Base-by-base conservation (phyloP, 2,888 invertebrate species). In the Tachina lurida region DNA sequence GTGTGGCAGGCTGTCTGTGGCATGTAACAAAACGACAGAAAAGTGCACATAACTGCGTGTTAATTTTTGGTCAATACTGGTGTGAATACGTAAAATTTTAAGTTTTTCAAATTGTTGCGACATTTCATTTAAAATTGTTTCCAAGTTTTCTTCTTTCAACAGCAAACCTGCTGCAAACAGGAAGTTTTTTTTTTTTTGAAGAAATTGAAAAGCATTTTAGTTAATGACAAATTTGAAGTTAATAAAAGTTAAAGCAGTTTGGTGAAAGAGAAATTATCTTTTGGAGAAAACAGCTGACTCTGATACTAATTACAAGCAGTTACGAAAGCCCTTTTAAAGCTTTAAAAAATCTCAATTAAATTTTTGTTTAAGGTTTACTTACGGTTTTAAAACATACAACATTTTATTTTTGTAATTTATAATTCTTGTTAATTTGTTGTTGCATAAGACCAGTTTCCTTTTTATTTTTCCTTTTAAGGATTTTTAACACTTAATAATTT, bases 61-160 rank as follows among this genome's bases (percentile, higher is more conserved):
- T 85, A 39, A 85, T 78, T 85, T 85, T 85, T 78, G 74, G 85
- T 10, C 63, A 85, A 85, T 73, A 73, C 63, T 79, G 54, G 17
- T 71, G 71, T 71, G 63, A 54, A 71, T 71, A 79, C 71, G 79
- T 71, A 79, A 79, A 79, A 71, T 62, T 71, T 79, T 71, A 52
- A 73, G 54, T 73, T 79, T 79, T 73, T 79, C n/a, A 39, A 65
- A 63, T 71, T 15, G 52, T 83, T 65, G 43, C 41, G 67, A 63
- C 13, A 76, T 65, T 81, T 67, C 43, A 15, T 54, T 79, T n/a
- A 15, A 43, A 41, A 62, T 56, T 56, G 54, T 43, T 54, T 39
- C 22, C 15, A 65, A 49, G 49, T 41, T 62, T 70, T 45, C 39
- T 60, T 70, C 10, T n/a, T 70, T 60, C n/a, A n/a, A 45, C 17